Base-by-base conservation (phyloP, 1,140 invertebrate species). In the Achatina immaculata region DNA sequence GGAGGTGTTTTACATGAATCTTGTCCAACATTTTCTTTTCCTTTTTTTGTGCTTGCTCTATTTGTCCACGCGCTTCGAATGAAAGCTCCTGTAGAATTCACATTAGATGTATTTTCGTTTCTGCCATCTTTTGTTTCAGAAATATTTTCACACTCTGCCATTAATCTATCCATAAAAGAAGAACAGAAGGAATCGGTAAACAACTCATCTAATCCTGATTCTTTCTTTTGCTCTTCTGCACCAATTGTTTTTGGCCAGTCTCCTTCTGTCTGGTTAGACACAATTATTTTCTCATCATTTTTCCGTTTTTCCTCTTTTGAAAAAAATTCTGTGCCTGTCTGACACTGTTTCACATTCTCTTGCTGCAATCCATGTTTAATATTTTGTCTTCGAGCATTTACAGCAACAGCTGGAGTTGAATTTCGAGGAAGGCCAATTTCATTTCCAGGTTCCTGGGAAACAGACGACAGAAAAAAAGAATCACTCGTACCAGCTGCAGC, bases 121-220 rank as follows among this genome's bases (percentile, higher is more conserved):
- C 28, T 62, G n/a, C 28, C 6, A 62, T n/a, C 2, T 34, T 19
- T 62, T 62, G n/a, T 34, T 31, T 62, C 58, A 9, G 58, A 21
- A 62, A 62, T 16, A 62, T 9, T 16, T 40, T 77, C 68, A 81
- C 62, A 43, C 7, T 81, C 81, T 62, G 78, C 83, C 69, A 86
- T 65, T 21, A 84, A 80, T 79, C 85, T 87, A 36, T 88, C 85
- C 45, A 89, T 69, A 82, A 88, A 82, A 42, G 86, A 88, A 58
- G 85, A 45, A 55, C 84, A 86, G 34, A 88, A 73, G 19, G 87
- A 88, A 77, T 88, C 85, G 48, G 65, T 40, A 78, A 85, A 80
- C 19, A 45, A 24, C 42, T 73, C 71, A 43, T 81, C 79, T 16
- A 43, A 7, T 28, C 14, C 68, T n/a, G 36, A 42, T 40, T 36